Evolutionary conservation across 92 coral and sea anemone genomes (phyloP).

Genomic region (Virgularia gustaviana): DNA sequence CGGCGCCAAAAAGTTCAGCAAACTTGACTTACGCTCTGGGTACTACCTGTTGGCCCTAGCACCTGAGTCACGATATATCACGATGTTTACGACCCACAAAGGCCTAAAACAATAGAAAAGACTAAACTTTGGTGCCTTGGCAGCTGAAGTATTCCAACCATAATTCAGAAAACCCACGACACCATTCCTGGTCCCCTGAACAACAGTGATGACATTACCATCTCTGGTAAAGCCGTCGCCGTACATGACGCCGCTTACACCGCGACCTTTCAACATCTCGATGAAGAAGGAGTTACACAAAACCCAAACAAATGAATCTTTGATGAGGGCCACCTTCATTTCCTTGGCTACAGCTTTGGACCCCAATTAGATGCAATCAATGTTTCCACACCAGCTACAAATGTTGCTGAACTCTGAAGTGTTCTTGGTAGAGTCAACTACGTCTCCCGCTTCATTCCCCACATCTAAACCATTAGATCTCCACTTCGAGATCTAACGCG

Average conservation of each 20-base stretch:
- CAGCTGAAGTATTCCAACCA: conserved; percentile 41
- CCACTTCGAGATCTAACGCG: conserved; percentile 30
- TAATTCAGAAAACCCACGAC: conserved; percentile 38
- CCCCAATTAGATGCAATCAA: conserved; percentile 2
- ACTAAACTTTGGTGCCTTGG: conserved; percentile 44
- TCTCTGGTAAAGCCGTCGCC: conserved; percentile 20
- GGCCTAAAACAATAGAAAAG: conserved; percentile 40
- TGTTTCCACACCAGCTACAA: conserved; percentile 27
- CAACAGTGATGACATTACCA: conserved; percentile 48
- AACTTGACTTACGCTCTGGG: conserved; percentile 26
- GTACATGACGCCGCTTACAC: conserved; percentile 22
- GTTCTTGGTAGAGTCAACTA: conserved; percentile 39
- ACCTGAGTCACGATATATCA: conserved; percentile 50
- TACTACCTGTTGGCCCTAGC: conserved; percentile 36
- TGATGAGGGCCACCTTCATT: conserved; percentile 30
- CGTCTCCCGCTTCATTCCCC: conserved; percentile 27
- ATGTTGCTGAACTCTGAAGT: conserved; percentile 43
- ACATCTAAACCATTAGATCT: conserved; percentile 22
- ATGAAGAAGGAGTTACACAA: conserved; percentile 29
- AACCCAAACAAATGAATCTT: conserved; percentile 29
- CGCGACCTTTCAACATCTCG: conserved; percentile 20
- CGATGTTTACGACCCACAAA: conserved; percentile 46
- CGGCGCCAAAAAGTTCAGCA: conserved; percentile 41
- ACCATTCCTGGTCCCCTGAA: conserved; percentile 45
- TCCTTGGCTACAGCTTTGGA: conserved; percentile 33